phyloP scores from a whole-genome alignment of 2,888 invertebrate species.

The Erannis defoliaria region DNA sequence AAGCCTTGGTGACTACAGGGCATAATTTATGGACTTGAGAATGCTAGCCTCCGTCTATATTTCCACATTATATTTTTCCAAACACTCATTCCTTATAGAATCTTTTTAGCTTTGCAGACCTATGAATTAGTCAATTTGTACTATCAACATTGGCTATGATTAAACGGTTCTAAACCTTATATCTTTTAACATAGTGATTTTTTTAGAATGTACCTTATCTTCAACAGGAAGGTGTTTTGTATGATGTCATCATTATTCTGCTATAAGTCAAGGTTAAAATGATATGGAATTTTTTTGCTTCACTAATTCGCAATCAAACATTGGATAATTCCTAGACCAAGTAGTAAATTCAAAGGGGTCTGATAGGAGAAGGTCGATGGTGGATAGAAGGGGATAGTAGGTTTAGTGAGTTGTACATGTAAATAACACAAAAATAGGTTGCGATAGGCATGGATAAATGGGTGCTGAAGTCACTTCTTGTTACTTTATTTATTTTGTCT shows the following conservation, averaged over 20 bases:
- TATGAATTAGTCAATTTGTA: constrained; percentile 23
- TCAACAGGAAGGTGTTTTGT: constrained; percentile 41
- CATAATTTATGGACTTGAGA: no score
- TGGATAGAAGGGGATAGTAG: no score
- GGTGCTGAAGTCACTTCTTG: no score
- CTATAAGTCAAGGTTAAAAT: constrained; percentile 45
- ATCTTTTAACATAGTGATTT: constrained; percentile 13
- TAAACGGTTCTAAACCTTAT: constrained; percentile 57
- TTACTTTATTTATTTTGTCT: no score
- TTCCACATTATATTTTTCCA: constrained; percentile 49
- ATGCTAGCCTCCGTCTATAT: background rate
- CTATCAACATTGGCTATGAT: constrained; percentile 12
- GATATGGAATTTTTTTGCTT: constrained; percentile 30
- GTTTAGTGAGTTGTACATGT: no score
- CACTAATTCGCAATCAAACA: background rate
- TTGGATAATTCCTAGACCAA: background rate
- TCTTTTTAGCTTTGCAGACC: constrained; percentile 57
- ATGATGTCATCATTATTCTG: constrained; percentile 53
- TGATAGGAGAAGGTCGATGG: no score
- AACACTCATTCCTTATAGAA: constrained; percentile 71
- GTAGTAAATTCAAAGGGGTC: no score
- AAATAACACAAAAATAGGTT: no score
- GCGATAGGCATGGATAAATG: no score
- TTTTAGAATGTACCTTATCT: constrained; percentile 24
- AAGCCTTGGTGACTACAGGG: no score